These are phyloP conservation scores for Chelon labrosus DNA, from an alignment of 2,797 vertebrate species.

Conservation along the genomic window DNA sequence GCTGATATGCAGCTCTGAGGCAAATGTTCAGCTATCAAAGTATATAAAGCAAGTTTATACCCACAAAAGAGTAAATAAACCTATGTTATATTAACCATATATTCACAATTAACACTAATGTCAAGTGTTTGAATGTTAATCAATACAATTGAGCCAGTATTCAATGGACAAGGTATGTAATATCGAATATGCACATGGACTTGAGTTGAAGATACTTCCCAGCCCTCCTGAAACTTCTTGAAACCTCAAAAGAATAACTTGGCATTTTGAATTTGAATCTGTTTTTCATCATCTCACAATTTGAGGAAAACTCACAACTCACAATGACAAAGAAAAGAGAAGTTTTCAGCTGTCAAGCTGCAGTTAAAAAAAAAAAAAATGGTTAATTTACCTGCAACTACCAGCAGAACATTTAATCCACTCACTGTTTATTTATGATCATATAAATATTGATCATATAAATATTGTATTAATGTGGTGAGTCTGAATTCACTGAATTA, in stretches of 20 bases:
- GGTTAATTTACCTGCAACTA: not conserved
- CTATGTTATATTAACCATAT: not conserved
- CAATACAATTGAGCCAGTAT: not conserved
- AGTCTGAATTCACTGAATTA: too few species aligned
- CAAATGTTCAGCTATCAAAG: slow-evolving; percentile 5
- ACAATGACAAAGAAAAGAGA: not conserved
- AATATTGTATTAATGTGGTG: too few species aligned
- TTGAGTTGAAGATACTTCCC: slow-evolving; percentile 2
- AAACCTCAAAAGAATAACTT: slow-evolving; percentile 25
- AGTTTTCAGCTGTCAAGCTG: slow-evolving; percentile 7
- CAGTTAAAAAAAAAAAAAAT: not conserved
- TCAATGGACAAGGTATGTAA: not conserved
- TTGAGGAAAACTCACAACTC: slow-evolving; percentile 7
- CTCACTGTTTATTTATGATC: too few species aligned
- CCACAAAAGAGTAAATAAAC: not conserved
- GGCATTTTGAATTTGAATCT: slow-evolving; percentile 17
- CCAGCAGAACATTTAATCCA: not conserved
- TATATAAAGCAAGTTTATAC: not conserved
- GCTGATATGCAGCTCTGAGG: slow-evolving; percentile 14
- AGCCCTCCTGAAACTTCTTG: slow-evolving; percentile 9
- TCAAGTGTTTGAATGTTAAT: not conserved
- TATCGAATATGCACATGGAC: not conserved
- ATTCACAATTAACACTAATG: not conserved
- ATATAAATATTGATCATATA: too few species aligned
- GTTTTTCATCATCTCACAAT: slow-evolving; percentile 35